phyloP scores from a whole-genome alignment of 2,888 invertebrate species.

The Trichopoda pennipes region DNA sequence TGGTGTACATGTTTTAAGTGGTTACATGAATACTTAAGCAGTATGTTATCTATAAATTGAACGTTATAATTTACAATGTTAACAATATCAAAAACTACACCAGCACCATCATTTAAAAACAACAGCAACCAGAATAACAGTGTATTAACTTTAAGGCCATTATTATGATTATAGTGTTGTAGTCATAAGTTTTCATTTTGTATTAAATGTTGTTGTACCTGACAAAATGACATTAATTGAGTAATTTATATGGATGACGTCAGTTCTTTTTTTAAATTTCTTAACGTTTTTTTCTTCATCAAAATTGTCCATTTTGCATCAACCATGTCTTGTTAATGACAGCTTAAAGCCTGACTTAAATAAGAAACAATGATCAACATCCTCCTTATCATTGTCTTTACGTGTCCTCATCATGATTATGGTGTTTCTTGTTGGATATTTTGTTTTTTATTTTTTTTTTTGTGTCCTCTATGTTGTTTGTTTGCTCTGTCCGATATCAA shows the following conservation, averaged over 20 bases:
- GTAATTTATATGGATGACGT: constrained; percentile 79
- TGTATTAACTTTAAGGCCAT: constrained; percentile 16
- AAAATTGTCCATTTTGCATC: constrained; percentile 49
- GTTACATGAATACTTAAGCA: constrained; percentile 18
- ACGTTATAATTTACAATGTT: constrained; percentile 63
- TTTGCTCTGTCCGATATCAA: constrained; percentile 52
- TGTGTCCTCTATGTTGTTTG: neutral
- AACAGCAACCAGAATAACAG: constrained; percentile 14
- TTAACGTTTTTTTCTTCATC: constrained; percentile 8
- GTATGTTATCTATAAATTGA: constrained; percentile 59
- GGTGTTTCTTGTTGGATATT: constrained; percentile 6
- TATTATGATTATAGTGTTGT: constrained; percentile 55
- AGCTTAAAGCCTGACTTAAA: constrained; percentile 49
- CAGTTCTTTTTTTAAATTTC: constrained; percentile 59
- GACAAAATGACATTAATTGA: constrained; percentile 79
- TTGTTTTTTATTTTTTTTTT: neutral
- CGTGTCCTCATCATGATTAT: constrained; percentile 60
- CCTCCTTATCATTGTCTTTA: constrained; percentile 43
- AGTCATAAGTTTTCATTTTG: constrained; percentile 19
- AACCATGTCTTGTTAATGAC: constrained; percentile 57
- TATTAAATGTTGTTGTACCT: constrained; percentile 63
- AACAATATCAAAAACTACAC: constrained; percentile 52
- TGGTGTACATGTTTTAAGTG: constrained; percentile 11
- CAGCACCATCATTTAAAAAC: constrained; percentile 3
- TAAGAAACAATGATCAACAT: constrained; percentile 45